A percentile compares a stretch with the other conserved stretches of the same genome.
Evolutionary conservation across 2,797 vertebrate genomes (phyloP).

Genomic region (Coendou prehensilis): DNA sequence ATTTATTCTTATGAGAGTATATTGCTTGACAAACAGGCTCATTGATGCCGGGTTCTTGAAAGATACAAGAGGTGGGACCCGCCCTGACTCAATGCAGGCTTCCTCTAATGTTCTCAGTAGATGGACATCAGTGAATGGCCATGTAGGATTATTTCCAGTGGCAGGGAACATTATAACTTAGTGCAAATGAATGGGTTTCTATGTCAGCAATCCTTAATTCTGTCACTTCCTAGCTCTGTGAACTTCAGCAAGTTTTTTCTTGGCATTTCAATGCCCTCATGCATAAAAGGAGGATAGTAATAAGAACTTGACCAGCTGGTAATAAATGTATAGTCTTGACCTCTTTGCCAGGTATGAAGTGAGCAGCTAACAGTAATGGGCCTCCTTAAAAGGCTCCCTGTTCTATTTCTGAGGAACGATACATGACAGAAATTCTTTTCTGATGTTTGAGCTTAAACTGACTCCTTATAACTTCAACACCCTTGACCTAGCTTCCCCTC

Average conservation of each 20-base stretch:
- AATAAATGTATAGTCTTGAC: not conserved
- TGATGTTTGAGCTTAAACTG: conserved; percentile 26
- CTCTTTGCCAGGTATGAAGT: not conserved
- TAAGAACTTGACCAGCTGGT: not conserved
- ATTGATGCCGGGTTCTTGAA: not conserved
- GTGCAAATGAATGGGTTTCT: not conserved
- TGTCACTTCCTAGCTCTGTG: not conserved
- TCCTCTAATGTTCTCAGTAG: conserved; percentile 42
- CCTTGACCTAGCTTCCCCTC: not conserved
- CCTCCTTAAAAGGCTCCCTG: not conserved
- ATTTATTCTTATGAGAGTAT: conserved; percentile 9
- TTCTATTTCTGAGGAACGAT: not conserved
- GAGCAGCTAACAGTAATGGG: not conserved
- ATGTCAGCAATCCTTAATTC: not conserved
- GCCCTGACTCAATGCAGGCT: not conserved
- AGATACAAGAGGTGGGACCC: not conserved
- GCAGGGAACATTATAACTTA: not conserved
- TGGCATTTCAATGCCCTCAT: not conserved
- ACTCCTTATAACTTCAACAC: not conserved
- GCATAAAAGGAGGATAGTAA: not conserved
- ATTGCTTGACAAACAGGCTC: conserved; percentile 14
- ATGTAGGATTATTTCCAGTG: not conserved
- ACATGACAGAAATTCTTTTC: not conserved
- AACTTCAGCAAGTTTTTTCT: conserved; percentile 28
- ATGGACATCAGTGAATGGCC: not conserved